Conservation (phyloP, 2,888 invertebrate genomes). For the Drosophila stalkeri region DNA sequence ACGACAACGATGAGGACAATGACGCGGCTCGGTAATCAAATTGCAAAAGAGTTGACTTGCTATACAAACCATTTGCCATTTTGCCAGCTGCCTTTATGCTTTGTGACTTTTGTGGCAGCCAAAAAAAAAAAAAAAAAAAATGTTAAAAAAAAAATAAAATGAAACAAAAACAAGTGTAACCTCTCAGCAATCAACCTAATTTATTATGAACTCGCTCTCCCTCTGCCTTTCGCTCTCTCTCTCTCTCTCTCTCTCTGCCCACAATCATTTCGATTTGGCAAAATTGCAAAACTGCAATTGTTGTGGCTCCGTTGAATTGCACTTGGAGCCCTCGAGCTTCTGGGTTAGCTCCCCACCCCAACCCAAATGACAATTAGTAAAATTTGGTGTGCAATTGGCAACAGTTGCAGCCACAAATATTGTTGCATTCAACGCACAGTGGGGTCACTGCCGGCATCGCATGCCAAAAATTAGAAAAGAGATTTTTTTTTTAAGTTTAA, state of each 20-base stretch:
- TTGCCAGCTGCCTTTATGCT: slow-evolving; percentile 10
- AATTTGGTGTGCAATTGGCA: slow-evolving; percentile 32
- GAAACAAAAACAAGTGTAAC: slow-evolving; percentile 11
- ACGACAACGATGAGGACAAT: slow-evolving; percentile 6
- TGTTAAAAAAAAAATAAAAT: not conserved
- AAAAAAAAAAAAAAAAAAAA: slow-evolving; percentile 9
- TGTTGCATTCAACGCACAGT: slow-evolving; percentile 9
- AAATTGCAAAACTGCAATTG: slow-evolving; percentile 57
- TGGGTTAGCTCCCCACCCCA: not conserved
- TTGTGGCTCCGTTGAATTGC: slow-evolving; percentile 31
- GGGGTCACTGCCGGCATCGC: no score
- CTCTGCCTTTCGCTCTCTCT: not conserved
- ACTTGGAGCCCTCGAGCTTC: slow-evolving; percentile 29
- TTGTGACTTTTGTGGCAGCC: slow-evolving; percentile 42
- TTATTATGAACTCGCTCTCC: slow-evolving; percentile 53
- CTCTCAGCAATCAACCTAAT: slow-evolving; percentile 79
- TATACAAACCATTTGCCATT: slow-evolving; percentile 55
- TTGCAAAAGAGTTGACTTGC: slow-evolving; percentile 69
- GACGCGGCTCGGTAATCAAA: slow-evolving; percentile 65
- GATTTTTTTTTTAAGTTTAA: no score
- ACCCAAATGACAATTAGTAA: slow-evolving; percentile 45
- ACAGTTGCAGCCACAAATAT: slow-evolving; percentile 24
- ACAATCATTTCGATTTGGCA: slow-evolving; percentile 51
- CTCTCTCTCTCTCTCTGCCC: not conserved
- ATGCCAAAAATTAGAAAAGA: no score